Percentiles rank a stretch among this genome's conserved stretches.
Evolutionary conservation across 2,888 invertebrate species (phyloP).

Genomic region (Nysson spinosus): DNA sequence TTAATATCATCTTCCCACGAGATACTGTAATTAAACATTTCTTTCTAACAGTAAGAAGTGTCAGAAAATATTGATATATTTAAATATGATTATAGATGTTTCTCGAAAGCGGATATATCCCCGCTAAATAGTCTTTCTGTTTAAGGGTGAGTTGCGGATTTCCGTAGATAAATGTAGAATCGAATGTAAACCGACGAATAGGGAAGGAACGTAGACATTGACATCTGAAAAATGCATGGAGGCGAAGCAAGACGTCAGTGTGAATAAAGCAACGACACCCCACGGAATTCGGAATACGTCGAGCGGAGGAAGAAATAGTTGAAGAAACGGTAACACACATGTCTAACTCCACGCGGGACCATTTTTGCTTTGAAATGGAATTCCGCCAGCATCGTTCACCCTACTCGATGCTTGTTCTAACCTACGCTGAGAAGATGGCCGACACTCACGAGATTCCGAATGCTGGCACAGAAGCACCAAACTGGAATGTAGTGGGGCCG

Average conservation of each 20-base stretch:
- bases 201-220: no score
- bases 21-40: no score
- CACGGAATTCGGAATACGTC: constrained; percentile 32
- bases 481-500: constrained; percentile 6
- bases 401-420: background rate
- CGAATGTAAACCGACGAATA: no score
- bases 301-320: no score
- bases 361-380: constrained; percentile 49
- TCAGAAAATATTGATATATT: no score
- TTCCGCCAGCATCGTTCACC: constrained; percentile 37
- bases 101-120: no score
- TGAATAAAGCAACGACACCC: constrained; percentile 44
- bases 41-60: no score
- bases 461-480: constrained; percentile 13
- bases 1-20: no score
- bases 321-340: background rate
- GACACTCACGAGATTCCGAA: constrained; percentile 29
- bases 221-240: constrained; percentile 38
- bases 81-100: no score
- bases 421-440: constrained; percentile 46
- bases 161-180: no score
- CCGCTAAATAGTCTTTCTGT: no score
- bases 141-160: no score
- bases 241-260: constrained; percentile 6
- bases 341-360: constrained; percentile 29